A percentile compares a stretch with the other conserved stretches of the same genome.
Evolutionary conservation across 2,113 vertebrate genomes (phyloP).

Genomic region (Apus apus): DNA sequence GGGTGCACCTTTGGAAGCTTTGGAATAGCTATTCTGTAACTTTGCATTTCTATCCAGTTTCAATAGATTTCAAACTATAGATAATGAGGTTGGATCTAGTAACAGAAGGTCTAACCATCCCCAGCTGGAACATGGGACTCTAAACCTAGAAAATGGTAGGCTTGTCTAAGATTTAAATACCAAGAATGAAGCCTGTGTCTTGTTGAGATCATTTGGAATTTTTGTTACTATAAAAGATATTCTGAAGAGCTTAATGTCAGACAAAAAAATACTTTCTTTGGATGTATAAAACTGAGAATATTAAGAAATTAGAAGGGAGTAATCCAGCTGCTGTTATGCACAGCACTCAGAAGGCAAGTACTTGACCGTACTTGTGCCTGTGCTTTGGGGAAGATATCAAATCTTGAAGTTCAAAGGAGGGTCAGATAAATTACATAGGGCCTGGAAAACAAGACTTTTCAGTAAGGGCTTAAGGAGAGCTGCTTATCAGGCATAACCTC

Average conservation of each 20-base stretch:
- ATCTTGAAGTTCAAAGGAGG: slow-evolving; percentile 26
- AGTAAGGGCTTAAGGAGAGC: background rate
- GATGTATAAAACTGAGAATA: background rate
- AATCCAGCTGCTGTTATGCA: background rate
- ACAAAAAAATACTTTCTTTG: background rate
- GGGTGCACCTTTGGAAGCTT: background rate
- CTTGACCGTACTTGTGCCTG: background rate
- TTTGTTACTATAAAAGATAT: background rate
- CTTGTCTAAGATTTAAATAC: background rate
- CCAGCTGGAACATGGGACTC: background rate
- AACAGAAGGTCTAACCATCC: slow-evolving; percentile 3
- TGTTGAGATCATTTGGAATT: background rate
- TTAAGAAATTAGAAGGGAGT: background rate
- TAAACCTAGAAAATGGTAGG: background rate
- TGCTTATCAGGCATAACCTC: background rate
- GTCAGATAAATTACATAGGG: background rate
- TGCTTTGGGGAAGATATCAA: background rate
- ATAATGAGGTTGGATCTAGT: background rate
- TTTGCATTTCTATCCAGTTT: slow-evolving; percentile 3
- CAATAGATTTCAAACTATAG: slow-evolving; percentile 5
- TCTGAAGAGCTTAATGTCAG: background rate
- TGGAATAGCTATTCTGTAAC: slow-evolving; percentile 1
- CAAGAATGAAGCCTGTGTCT: background rate
- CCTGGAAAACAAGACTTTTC: slow-evolving; percentile 22
- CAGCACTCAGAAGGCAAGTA: background rate